A percentile compares a stretch with the other conserved stretches of the same genome.
phyloP scores from a whole-genome alignment of 1,140 invertebrate genomes.

The Tribolium madens region DNA sequence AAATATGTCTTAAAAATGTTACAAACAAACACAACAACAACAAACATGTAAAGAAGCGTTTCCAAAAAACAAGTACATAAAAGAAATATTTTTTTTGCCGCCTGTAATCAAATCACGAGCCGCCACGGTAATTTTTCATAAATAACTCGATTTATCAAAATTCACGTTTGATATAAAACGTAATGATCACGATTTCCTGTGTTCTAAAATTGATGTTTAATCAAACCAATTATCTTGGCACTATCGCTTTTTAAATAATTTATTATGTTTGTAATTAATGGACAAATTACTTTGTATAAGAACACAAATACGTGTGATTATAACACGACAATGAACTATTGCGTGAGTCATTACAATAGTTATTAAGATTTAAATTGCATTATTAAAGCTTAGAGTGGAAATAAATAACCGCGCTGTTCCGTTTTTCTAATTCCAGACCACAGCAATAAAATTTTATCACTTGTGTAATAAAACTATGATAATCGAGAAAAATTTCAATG shows the following conservation, averaged over 20 bases:
- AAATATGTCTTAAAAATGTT: too few relatives aligned
- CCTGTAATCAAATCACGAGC: too few relatives aligned
- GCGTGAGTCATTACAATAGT: constrained; percentile 27
- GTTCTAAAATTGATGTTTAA: background rate
- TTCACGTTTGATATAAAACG: background rate
- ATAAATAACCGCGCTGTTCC: constrained; percentile 10
- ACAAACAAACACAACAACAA: too few relatives aligned
- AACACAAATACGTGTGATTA: constrained; percentile 10
- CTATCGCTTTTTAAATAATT: constrained; percentile 4
- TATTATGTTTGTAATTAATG: background rate
- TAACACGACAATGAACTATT: constrained; percentile 7
- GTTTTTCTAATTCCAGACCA: background rate
- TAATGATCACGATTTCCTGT: background rate
- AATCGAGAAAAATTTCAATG: too few relatives aligned
- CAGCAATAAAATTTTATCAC: constrained; percentile 10
- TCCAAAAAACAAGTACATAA: too few relatives aligned
- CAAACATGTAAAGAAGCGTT: too few relatives aligned
- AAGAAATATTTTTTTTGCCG: too few relatives aligned
- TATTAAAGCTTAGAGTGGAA: background rate
- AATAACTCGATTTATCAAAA: background rate
- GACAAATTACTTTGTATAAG: background rate
- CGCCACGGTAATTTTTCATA: too few relatives aligned
- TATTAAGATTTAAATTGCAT: constrained; percentile 33
- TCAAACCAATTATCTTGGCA: background rate
- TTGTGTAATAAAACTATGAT: too few relatives aligned